These are phyloP conservation scores for Australoheros facetus DNA, from an alignment of 2,797 vertebrate genomes.

Conservation along the genomic window DNA sequence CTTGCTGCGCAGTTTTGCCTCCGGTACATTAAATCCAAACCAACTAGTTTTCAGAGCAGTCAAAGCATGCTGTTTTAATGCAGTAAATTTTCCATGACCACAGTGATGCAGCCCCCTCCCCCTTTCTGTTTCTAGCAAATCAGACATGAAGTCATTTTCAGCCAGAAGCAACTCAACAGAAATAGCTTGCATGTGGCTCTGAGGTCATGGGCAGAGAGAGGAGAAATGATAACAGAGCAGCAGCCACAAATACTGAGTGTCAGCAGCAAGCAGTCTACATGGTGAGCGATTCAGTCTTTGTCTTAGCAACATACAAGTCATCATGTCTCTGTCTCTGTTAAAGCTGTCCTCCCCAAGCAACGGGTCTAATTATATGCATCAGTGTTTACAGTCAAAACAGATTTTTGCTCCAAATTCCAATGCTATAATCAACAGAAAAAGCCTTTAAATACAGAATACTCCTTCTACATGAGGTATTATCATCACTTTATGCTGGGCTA, in stretches of 20 bases:
- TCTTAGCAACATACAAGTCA: slow-evolving; percentile 40
- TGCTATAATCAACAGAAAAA: not conserved
- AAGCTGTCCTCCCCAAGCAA: slow-evolving; percentile 8
- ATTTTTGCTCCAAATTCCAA: not conserved
- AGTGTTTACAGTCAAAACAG: not conserved
- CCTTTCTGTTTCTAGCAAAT: slow-evolving; percentile 54
- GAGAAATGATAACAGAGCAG: slow-evolving; percentile 71
- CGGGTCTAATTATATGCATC: not conserved
- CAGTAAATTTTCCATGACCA: slow-evolving; percentile 31
- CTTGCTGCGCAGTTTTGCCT: slow-evolving; percentile 4
- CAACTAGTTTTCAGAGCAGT: not conserved
- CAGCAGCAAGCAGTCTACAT: slow-evolving; percentile 46
- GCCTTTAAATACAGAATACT: not conserved
- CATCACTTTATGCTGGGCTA: not conserved
- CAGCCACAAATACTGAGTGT: slow-evolving; percentile 55
- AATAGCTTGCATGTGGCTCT: slow-evolving; percentile 75
- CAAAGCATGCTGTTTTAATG: slow-evolving; percentile 35
- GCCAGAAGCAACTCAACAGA: slow-evolving; percentile 70
- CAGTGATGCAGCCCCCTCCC: not conserved
- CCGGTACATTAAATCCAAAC: slow-evolving; percentile 3
- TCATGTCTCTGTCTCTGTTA: not conserved
- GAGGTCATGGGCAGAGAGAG: slow-evolving; percentile 70
- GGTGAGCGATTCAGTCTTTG: slow-evolving; percentile 32
- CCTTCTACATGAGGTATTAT: not conserved
- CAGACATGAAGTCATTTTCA: slow-evolving; percentile 78